Conservation (phyloP, 1,140 invertebrate species). For the Steinernema feltiae region DNA sequence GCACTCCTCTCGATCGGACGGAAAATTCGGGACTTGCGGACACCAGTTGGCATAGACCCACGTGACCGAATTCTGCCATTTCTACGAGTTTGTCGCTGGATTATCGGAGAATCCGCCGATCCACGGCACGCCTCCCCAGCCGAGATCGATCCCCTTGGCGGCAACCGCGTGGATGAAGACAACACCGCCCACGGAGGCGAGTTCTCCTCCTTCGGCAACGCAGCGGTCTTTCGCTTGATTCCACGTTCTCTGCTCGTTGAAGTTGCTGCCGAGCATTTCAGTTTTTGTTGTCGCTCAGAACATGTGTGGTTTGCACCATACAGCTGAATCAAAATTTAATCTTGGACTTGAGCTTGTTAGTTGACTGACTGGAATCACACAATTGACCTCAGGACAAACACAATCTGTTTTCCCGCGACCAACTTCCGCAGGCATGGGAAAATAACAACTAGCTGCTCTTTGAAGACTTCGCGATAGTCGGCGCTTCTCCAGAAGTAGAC, state of each 20-base stretch:
- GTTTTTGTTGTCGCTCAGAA: no score
- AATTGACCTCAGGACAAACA: no score
- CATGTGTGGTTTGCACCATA: no score
- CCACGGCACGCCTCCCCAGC: neutral
- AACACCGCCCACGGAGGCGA: neutral
- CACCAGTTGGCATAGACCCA: neutral
- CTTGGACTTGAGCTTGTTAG: no score
- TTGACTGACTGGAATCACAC: no score
- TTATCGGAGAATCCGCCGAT: neutral
- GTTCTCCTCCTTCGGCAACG: neutral
- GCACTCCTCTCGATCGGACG: neutral
- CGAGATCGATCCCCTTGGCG: neutral
- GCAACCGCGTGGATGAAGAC: neutral
- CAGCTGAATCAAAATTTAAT: no score
- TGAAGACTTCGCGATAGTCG: no score
- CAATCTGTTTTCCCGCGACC: no score
- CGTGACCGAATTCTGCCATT: neutral
- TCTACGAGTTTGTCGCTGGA: neutral
- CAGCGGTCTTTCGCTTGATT: neutral
- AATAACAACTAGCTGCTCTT: no score
- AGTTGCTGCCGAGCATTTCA: neutral
- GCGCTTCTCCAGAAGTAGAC: no score
- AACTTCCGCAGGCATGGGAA: no score
- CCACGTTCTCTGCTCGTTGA: neutral
- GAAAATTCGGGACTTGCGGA: neutral